Evolutionary conservation across 2,888 invertebrate genomes (phyloP).

Genomic region (Nipponacmea schrenckii): DNA sequence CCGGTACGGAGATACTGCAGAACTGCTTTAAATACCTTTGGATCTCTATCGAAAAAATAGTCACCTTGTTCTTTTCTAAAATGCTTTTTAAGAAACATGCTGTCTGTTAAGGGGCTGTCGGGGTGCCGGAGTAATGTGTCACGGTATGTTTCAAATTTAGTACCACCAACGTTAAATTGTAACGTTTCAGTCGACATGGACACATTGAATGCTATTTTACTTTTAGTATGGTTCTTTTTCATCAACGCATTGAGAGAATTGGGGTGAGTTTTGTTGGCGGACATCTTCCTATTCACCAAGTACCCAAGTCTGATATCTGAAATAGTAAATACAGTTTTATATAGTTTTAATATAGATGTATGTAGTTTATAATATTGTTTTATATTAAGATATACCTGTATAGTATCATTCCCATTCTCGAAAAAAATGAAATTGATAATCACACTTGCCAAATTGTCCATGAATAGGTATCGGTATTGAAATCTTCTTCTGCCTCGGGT

Average conservation of each 20-base stretch:
- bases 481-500: too few species aligned
- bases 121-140: conserved; percentile 26
- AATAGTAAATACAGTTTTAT: too few species aligned
- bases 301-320: too few species aligned
- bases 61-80: conserved; percentile 35
- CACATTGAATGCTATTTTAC: not conserved
- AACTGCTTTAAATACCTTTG: conserved; percentile 46
- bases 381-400: too few species aligned
- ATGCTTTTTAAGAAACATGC: conserved; percentile 16
- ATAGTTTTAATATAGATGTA: too few species aligned
- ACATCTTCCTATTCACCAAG: too few species aligned
- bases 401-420: too few species aligned
- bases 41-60: conserved; percentile 54
- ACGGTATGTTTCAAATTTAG: conserved; percentile 20
- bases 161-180: conserved; percentile 28
- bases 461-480: too few species aligned
- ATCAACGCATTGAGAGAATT: not conserved
- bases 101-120: conserved; percentile 29
- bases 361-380: too few species aligned
- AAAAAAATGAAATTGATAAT: too few species aligned
- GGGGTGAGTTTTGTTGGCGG: too few species aligned
- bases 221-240: not conserved
- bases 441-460: too few species aligned
- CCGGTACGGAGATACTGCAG: conserved; percentile 52
- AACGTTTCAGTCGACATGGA: not conserved